Evolutionary conservation across 2,888 invertebrate genomes (phyloP), one percentile per base, ranked within the genome.

Genomic region (Drosophila formosana): DNA sequence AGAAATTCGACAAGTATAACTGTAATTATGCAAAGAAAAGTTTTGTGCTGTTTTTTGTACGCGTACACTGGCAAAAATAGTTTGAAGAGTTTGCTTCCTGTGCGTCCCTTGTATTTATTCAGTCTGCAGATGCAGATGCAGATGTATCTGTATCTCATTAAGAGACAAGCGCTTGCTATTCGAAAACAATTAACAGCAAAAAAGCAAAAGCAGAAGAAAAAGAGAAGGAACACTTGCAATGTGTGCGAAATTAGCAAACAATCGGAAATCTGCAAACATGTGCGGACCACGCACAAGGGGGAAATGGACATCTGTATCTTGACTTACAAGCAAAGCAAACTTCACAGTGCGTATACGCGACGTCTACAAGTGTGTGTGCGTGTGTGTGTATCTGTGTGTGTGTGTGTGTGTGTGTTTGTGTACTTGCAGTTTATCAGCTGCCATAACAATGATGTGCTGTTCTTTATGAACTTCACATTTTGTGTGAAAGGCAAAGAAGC

Each of bases 371-470:
- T 34, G 34, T 8, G 28, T n/a, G n/a, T 26, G 46, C 23, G 30
- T 26, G n/a, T 26, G 8, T 23, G 13, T 32, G 23, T 4, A 23
- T 28, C 7, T 46, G 5, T 46, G 4, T 18, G 9, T 47, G 4
- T 50, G 6, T 28, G 11, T n/a, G n/a, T n/a, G n/a, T 60, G 13
- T 65, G 9, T 50, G 18, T 37, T 11, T 32, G 13, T 60, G 43
- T 63, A 9, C 55, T 18, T 41, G 49, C 32, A 77, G 75, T 64
- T 77, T 75, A 77, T 75, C 78, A 80, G 78, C 78, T 78, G 80
- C 69, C 80, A 76, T 46, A 80, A 78, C 80, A 78, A 78, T 80
- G 78, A 80, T 80, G 69, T 55, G 80, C 72, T 61, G 65, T 80
- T 78, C 73, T 76, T 80, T 73, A 70, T 72, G 62, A 75, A 72